These are phyloP conservation scores for Paedocypris sp. DNA, from an alignment of 2,113 vertebrate species.

Conservation along the genomic window DNA sequence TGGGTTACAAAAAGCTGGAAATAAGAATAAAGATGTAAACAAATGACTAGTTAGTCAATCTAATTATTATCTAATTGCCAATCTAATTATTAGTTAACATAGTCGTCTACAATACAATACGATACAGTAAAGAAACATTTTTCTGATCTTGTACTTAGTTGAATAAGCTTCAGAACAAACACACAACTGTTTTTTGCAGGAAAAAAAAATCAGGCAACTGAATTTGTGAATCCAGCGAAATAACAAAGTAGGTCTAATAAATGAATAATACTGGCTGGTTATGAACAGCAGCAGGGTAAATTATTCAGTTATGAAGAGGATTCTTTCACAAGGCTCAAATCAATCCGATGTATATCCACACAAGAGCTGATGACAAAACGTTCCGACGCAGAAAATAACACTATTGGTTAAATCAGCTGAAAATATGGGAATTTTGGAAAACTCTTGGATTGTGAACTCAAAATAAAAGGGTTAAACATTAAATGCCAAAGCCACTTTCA, in stretches of 20 bases:
- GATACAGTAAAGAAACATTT: too few species aligned
- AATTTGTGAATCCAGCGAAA: conserved; percentile 13
- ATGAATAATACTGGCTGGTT: conserved; percentile 53
- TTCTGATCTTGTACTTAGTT: too few species aligned
- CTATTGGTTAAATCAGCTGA: conserved; percentile 9
- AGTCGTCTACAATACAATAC: too few species aligned
- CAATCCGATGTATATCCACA: conserved; percentile 26
- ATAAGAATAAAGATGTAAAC: too few species aligned
- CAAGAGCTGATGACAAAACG: conserved; percentile 37
- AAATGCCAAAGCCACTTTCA: not conserved
- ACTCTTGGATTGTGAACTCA: not conserved
- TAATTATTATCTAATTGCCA: too few species aligned
- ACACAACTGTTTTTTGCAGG: too few species aligned
- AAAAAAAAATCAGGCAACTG: not conserved
- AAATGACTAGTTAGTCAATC: too few species aligned
- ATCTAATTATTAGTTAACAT: too few species aligned
- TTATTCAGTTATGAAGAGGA: conserved; percentile 47
- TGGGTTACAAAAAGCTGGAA: too few species aligned
- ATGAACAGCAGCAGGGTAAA: conserved; percentile 46
- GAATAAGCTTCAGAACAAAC: too few species aligned
- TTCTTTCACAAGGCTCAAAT: conserved; percentile 34
- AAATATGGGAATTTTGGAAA: too few species aligned
- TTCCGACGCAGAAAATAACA: not conserved
- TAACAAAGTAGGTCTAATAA: conserved; percentile 36
- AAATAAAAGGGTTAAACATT: not conserved